These are phyloP conservation scores for Drosophila pachea DNA, from an alignment of 1,140 invertebrate species.

Conservation along the genomic window DNA sequence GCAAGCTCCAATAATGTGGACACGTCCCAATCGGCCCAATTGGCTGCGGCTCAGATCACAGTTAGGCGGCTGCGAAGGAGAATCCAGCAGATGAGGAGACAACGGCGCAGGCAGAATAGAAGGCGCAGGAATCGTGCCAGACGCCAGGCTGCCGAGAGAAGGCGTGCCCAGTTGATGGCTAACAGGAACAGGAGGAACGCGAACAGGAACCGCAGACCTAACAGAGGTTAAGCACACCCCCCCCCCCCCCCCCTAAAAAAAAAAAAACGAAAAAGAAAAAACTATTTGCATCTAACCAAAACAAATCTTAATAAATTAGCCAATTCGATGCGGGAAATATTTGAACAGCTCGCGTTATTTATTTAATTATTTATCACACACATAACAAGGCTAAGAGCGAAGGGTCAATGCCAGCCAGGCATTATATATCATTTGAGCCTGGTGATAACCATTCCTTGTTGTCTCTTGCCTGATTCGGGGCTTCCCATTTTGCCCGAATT, in stretches of 20 bases:
- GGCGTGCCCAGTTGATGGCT: background rate
- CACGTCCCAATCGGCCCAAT: background rate
- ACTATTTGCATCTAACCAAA: background rate
- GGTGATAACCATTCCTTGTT: too few species aligned
- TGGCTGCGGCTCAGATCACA: background rate
- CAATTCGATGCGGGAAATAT: background rate
- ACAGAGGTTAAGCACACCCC: background rate
- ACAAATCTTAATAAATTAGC: background rate
- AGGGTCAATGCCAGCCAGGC: too few species aligned
- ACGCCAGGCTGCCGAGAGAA: background rate
- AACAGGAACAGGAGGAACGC: background rate
- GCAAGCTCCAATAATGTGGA: background rate
- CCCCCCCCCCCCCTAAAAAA: too few species aligned
- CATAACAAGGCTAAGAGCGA: too few species aligned
- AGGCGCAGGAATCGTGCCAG: background rate
- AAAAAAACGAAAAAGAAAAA: too few species aligned
- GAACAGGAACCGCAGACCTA: background rate
- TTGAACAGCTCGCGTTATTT: background rate
- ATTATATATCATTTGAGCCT: too few species aligned
- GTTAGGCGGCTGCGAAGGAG: background rate
- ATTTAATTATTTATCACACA: background rate
- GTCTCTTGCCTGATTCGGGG: too few species aligned
- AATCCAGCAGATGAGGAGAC: background rate
- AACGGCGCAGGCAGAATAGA: too few species aligned
- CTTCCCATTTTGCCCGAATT: too few species aligned